A percentile compares a stretch with the other conserved stretches of the same genome.
Conservation (phyloP, 2,797 vertebrate genomes). For the Falco biarmicus region DNA sequence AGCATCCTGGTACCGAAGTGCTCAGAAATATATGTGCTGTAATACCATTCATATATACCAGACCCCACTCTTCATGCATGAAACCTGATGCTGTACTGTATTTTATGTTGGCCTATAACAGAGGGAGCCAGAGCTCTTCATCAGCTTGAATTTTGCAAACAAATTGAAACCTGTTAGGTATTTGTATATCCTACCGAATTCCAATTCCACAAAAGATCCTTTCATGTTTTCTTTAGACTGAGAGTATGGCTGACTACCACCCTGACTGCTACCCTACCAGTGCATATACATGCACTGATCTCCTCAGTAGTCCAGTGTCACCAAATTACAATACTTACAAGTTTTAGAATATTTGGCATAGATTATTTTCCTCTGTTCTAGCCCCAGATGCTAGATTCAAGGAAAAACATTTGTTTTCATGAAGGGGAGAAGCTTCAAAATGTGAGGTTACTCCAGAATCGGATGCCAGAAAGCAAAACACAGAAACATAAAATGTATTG, state of each 20-base stretch:
- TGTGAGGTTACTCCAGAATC: not conserved
- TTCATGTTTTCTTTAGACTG: not conserved
- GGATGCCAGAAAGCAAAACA: not conserved
- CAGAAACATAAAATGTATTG: fast-evolving
- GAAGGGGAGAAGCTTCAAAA: not conserved
- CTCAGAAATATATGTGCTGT: not conserved
- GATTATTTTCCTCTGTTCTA: not conserved
- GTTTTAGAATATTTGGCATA: not conserved
- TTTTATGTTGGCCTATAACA: not conserved
- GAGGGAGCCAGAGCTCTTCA: not conserved
- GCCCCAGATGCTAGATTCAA: not conserved
- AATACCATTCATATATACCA: not conserved
- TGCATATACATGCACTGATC: not conserved
- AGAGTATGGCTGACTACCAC: not conserved
- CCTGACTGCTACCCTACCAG: not conserved
- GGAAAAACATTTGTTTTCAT: not conserved
- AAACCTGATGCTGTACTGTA: not conserved
- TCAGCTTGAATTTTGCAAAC: not conserved
- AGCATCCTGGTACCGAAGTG: not conserved
- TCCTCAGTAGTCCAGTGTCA: not conserved
- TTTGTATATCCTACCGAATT: not conserved
- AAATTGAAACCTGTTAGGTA: not conserved
- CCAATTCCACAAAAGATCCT: not conserved
- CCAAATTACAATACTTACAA: not conserved
- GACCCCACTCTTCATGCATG: not conserved